Percentiles rank a stretch among this genome's conserved stretches.
Conservation (phyloP, 23 tunicate species). For the Trididemnum nubilum region DNA sequence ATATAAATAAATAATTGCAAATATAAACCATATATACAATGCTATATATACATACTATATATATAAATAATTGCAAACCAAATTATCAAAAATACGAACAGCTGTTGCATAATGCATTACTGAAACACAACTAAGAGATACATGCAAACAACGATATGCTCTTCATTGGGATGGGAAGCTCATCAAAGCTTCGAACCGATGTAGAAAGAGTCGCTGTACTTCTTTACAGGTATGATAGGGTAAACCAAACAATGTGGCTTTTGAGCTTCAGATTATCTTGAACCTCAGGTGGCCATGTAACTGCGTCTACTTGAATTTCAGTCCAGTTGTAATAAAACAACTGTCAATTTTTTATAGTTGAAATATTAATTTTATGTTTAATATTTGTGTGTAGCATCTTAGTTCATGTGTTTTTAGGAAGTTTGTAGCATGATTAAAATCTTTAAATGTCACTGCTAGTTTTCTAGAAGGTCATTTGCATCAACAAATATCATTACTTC, state of each 20-base stretch:
- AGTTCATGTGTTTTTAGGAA: neutral
- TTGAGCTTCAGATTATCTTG: neutral
- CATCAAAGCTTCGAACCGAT: neutral
- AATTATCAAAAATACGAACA: neutral
- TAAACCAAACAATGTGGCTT: neutral
- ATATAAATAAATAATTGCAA: too few relatives aligned
- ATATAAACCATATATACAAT: neutral
- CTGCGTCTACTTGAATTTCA: too few relatives aligned
- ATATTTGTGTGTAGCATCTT: too few relatives aligned
- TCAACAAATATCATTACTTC: neutral
- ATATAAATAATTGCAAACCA: neutral
- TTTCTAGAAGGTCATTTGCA: too few relatives aligned
- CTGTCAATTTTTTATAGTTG: too few relatives aligned
- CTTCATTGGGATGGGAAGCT: neutral
- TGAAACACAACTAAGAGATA: neutral
- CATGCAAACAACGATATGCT: neutral
- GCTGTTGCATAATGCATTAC: neutral
- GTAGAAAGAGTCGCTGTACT: neutral
- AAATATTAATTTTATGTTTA: too few relatives aligned
- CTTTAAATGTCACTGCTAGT: too few relatives aligned
- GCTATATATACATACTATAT: neutral
- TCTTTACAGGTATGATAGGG: neutral
- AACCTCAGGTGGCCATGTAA: too few relatives aligned
- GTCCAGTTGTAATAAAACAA: too few relatives aligned
- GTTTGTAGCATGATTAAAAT: too few relatives aligned